Percentiles rank a stretch among this genome's conserved stretches.
Evolutionary conservation across 1,140 invertebrate species (phyloP).

Genomic region (Glomeris maerens): DNA sequence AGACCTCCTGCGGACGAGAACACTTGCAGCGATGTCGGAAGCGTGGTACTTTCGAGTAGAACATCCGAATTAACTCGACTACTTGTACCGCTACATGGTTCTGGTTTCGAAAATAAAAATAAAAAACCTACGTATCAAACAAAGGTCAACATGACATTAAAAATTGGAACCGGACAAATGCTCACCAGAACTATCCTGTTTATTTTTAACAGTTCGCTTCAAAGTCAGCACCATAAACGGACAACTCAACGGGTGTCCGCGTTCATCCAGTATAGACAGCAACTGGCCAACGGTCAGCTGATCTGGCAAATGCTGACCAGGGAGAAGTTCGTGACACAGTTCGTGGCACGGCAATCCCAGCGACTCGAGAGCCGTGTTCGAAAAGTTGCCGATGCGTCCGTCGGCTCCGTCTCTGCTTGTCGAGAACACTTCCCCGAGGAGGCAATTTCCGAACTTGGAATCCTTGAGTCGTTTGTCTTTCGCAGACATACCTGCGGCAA

Average conservation of each 20-base stretch:
- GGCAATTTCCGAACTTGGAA: no score
- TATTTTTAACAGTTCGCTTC: background rate
- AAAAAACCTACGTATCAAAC: no score
- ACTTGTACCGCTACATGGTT: no score
- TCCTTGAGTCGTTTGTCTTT: conserved; percentile 25
- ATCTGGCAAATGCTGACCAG: conserved; percentile 34
- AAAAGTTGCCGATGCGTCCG: conserved; percentile 19
- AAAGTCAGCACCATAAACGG: conserved; percentile 31
- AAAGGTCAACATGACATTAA: no score
- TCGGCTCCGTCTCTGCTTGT: conserved; percentile 49
- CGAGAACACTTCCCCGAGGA: conserved; percentile 59
- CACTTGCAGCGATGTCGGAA: conserved; percentile 55
- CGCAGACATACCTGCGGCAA: conserved; percentile 48
- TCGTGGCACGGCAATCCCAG: conserved; percentile 31
- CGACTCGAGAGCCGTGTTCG: conserved; percentile 34
- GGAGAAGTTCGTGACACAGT: conserved; percentile 17
- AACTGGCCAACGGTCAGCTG: conserved; percentile 47
- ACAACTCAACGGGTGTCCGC: conserved; percentile 39
- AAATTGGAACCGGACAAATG: background rate
- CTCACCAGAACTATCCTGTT: background rate
- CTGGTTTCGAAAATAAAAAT: no score
- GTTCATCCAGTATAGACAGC: conserved; percentile 39
- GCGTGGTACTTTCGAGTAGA: conserved; percentile 23
- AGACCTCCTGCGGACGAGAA: conserved; percentile 75
- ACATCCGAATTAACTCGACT: no score